These are phyloP conservation scores for Melieria crassipennis DNA, from an alignment of 2,888 invertebrate species.

Conservation along the genomic window DNA sequence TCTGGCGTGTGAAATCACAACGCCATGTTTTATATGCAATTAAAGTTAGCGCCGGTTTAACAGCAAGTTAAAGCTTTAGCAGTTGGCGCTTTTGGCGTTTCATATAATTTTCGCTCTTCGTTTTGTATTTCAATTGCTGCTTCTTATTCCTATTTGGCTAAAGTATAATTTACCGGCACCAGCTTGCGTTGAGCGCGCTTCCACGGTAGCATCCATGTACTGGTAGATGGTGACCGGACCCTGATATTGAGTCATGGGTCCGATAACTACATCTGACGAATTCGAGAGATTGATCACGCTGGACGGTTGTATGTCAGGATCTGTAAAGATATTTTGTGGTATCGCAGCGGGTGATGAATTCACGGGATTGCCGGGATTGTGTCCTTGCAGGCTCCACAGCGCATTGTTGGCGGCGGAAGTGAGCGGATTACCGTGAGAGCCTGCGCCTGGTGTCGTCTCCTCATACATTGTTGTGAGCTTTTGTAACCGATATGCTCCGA, in stretches of 20 bases:
- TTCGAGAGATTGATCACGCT: slow-evolving; percentile 67
- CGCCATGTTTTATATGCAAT: too few relatives aligned
- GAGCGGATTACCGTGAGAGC: slow-evolving; percentile 43
- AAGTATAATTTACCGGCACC: slow-evolving; percentile 53
- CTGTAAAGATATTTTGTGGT: slow-evolving; percentile 55
- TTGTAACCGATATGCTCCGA: background rate
- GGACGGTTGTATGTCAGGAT: slow-evolving; percentile 59
- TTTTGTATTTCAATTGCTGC: too few relatives aligned
- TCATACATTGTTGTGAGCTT: background rate
- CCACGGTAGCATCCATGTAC: slow-evolving; percentile 65
- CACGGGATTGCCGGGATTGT: slow-evolving; percentile 44
- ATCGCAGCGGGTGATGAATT: slow-evolving; percentile 48
- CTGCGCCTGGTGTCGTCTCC: background rate
- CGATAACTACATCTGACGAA: slow-evolving; percentile 68
- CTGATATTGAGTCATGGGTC: slow-evolving; percentile 68
- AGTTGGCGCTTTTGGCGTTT: too few relatives aligned
- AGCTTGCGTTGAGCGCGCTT: slow-evolving; percentile 59
- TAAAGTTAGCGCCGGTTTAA: too few relatives aligned
- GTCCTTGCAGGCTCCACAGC: slow-evolving; percentile 53
- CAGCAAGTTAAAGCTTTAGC: too few relatives aligned
- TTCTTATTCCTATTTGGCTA: background rate
- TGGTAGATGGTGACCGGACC: slow-evolving; percentile 69
- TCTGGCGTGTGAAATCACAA: too few relatives aligned
- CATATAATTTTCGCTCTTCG: too few relatives aligned
- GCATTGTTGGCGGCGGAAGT: slow-evolving; percentile 52